Base-by-base conservation (phyloP, 2,888 invertebrate species). In the Thalpophila matura region DNA sequence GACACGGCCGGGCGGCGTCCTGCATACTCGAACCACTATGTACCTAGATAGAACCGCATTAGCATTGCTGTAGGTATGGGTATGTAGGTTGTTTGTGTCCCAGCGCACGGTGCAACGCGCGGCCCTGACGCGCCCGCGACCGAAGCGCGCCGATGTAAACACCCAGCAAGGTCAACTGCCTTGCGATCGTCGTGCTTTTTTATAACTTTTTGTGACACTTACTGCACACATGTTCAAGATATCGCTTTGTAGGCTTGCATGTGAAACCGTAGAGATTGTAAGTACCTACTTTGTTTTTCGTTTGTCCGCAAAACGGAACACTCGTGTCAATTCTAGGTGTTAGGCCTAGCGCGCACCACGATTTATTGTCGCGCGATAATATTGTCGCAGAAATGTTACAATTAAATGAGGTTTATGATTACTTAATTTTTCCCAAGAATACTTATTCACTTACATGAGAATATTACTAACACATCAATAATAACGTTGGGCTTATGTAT, bases 11-110 rank as follows among this genome's bases (percentile, higher is more conserved):
- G 80, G 84, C 84, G 87, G 89, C 87, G 91, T 90, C 90, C 91
- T 91, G 92, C 92, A 91, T 92, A 89, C 90, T 89, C 88, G 87
- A 85, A 83, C 86, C 84, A 85, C 85, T 87, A 87, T 86, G 87
- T 88, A n/a, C n/a, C n/a, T n/a, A 88, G 84, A 86, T 89, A 84
- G 77, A 81, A 77, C 73, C 67, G 77, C 86, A 84, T 85, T 84
- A 82, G 79, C 82, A 78, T 83, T 71, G 64, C 49, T 81, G 68
- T 88, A 86, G 73, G 70, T 89, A 88, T 89, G 77, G 77, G 57
- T 91, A 87, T 92, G 86, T 91, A 84, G 87, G 89, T 90, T 92
- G 92, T 91, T 93, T 93, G 92, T 92, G 89, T 89, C 89, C 84
- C 87, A 82, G 63, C 51, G 81, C 82, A 74, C 84, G 78, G 88